Conservation (phyloP, 2,888 invertebrate species). For the Oasisia sp. region DNA sequence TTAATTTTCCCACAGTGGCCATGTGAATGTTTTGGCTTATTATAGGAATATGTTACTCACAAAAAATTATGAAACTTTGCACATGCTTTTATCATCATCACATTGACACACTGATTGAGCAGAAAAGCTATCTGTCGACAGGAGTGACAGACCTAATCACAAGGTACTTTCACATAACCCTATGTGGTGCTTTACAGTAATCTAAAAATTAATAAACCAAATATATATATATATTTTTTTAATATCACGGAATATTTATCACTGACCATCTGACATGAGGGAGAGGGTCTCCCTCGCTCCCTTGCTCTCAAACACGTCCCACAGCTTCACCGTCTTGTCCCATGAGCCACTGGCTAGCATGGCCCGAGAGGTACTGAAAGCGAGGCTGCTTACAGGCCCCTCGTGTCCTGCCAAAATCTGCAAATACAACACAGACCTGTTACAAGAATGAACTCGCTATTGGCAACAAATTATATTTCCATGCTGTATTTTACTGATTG, state of each 20-base stretch:
- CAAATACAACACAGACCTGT: conserved; percentile 17
- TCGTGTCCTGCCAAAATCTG: conserved; percentile 85
- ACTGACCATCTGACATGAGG: conserved; percentile 76
- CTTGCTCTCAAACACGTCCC: conserved; percentile 85
- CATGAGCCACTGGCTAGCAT: conserved; percentile 87
- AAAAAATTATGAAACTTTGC: too few relatives aligned
- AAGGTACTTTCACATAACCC: too few relatives aligned
- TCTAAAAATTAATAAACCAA: background rate
- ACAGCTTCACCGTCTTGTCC: conserved; percentile 91
- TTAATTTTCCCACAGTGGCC: too few relatives aligned
- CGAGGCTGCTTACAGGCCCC: conserved; percentile 86
- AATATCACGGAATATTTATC: background rate
- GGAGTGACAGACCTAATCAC: too few relatives aligned
- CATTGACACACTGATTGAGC: too few relatives aligned
- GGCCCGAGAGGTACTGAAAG: conserved; percentile 76
- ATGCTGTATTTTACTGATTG: background rate
- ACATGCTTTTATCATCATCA: too few relatives aligned
- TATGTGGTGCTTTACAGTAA: too few relatives aligned
- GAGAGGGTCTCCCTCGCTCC: conserved; percentile 84
- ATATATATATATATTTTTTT: too few relatives aligned
- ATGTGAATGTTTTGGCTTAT: too few relatives aligned
- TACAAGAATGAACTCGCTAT: background rate
- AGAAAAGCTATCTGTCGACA: too few relatives aligned
- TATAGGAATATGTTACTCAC: too few relatives aligned
- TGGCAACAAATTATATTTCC: background rate